phyloP scores from a whole-genome alignment of 2,797 vertebrate genomes.

The Chelidonichthys spinosus region DNA sequence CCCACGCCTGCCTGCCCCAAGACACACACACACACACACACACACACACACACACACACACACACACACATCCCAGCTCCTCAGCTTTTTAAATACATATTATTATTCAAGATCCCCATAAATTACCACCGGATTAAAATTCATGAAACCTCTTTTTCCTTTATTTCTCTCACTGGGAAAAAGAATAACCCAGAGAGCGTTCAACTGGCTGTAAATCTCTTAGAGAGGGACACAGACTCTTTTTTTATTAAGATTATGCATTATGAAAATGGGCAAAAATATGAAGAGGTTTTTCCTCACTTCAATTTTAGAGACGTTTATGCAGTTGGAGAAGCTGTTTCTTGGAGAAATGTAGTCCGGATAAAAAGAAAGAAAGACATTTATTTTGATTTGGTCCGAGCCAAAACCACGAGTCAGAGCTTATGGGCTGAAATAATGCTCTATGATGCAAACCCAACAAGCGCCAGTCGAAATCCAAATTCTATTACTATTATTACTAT shows the following conservation, averaged over 20 bases:
- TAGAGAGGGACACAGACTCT: slow-evolving; percentile 50
- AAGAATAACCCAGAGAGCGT: slow-evolving; percentile 65
- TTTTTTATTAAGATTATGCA: slow-evolving; percentile 72
- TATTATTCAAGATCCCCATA: slow-evolving; percentile 83
- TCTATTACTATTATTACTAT: too few relatives aligned
- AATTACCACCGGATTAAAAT: slow-evolving; percentile 85
- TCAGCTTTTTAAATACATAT: slow-evolving; percentile 85
- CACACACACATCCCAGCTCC: slow-evolving; percentile 43
- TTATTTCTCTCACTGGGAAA: slow-evolving; percentile 72
- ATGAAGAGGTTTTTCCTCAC: slow-evolving; percentile 40
- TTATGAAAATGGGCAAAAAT: slow-evolving; percentile 64
- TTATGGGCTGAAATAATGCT: slow-evolving; percentile 51
- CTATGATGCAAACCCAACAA: slow-evolving; percentile 57
- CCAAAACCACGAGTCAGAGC: slow-evolving; percentile 67
- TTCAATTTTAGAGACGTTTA: slow-evolving; percentile 42
- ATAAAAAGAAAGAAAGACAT: slow-evolving; percentile 27
- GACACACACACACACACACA: slow-evolving; percentile 28
- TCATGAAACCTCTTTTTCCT: slow-evolving; percentile 80
- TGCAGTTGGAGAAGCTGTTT: slow-evolving; percentile 49
- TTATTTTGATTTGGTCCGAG: slow-evolving; percentile 47
- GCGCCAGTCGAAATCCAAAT: slow-evolving; percentile 60
- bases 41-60: slow-evolving; percentile 31
- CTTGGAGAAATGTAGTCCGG: slow-evolving; percentile 38
- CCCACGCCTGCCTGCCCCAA: slow-evolving; percentile 38
- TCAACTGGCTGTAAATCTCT: slow-evolving; percentile 78